Evolutionary conservation across 2,113 vertebrate species (phyloP), one percentile per base, ranked within the genome.

Genomic region (Lucifuga dentata): DNA sequence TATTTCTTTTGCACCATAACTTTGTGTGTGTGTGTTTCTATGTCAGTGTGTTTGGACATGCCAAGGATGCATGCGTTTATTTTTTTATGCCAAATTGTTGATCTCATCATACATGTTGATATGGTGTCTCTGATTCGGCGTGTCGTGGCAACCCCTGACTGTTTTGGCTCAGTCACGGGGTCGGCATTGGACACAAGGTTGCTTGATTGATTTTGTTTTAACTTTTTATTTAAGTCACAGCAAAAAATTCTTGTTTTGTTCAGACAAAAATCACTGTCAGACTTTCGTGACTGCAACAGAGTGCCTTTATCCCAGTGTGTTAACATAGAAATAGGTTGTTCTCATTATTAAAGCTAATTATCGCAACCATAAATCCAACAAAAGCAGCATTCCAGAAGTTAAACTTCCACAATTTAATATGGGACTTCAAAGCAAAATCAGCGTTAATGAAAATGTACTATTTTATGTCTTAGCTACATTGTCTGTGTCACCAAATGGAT

Each of bases 401-500:
- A 53, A 65, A 63, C 65, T 48, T 53, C 61, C 44, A 23, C 78
- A 19, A 59, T 60, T 68, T 49, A 46, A 56, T 20, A 8, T 58
- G 17, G 44, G 59, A 78, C 58, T 79, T 60, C 1, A 46, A 67
- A 55, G 41, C 39, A 40, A 75, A 77, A 76, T 76, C 49, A 44
- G 46, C 53, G 23, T 68, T 2, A 19, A 36, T 49, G 24, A 41
- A 75, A 43, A 74, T 73, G 44, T 78, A 74, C 69, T 68, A 48
- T 71, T 86, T 85, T 80, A 75, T 89, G 86, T 92, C 83, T 90
- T 76, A 77, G 75, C 77, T 73, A 56, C 78, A 68, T 78, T 81
- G 49, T 92, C 84, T 88, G 85, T 87, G 69, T 90, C 88, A 90
- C 77, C 80, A 91, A 88, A 87, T 90, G 74, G 87, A 76, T 89